Conservation (phyloP, 2,888 invertebrate species). For the Carpatolechia fugitivella region DNA sequence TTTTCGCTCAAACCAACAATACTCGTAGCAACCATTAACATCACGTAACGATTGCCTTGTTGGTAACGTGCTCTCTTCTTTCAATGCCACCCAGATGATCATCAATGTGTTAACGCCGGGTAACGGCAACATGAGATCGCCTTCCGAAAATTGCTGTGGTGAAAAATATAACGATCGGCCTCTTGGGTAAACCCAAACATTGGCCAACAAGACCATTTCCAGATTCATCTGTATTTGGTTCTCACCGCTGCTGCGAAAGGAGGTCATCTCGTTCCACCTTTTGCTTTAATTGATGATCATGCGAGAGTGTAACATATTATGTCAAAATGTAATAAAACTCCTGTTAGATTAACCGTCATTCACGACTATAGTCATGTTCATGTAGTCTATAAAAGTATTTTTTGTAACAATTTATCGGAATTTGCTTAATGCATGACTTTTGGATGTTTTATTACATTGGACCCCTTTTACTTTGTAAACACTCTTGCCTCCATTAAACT, state of each 20-base stretch:
- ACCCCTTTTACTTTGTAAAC: conserved; percentile 10
- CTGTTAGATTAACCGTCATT: not conserved
- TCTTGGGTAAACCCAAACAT: not conserved
- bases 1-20: conserved; percentile 13
- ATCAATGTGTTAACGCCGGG: not conserved
- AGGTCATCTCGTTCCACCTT: conserved; percentile 7
- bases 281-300: conserved; percentile 8
- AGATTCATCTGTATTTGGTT: conserved; percentile 5
- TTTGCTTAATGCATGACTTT: not conserved
- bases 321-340: not conserved
- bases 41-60: conserved; percentile 5
- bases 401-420: not conserved
- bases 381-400: not conserved
- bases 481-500: conserved; percentile 14
- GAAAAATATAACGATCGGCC: not conserved
- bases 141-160: not conserved
- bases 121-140: not conserved
- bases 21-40: conserved; percentile 1
- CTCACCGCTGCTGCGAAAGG: conserved; percentile 7
- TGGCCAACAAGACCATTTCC: not conserved
- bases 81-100: conserved; percentile 7
- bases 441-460: conserved; percentile 8
- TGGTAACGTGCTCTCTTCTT: not conserved
- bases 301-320: conserved; percentile 7
- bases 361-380: not conserved